phyloP scores from a whole-genome alignment of 2,113 vertebrate species.

The Epinephelus fuscoguttatus region DNA sequence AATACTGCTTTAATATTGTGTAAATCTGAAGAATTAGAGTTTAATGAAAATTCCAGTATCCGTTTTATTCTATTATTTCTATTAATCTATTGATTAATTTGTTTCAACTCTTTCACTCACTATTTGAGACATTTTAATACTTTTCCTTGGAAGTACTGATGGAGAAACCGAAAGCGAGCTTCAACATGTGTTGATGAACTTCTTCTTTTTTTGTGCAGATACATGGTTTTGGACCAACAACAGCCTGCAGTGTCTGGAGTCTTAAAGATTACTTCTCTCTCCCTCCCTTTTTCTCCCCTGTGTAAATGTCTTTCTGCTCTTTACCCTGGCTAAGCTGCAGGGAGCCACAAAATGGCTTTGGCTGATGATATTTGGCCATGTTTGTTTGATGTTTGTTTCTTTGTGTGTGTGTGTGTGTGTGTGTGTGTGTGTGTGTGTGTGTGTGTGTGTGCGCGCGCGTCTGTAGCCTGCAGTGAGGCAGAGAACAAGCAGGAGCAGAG shows the following conservation, averaged over 20 bases:
- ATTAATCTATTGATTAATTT: too few relatives aligned
- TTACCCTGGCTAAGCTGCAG: constrained; percentile 43
- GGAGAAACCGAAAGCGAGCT: neutral
- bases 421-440: neutral
- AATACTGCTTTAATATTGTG: too few relatives aligned
- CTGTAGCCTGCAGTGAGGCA: constrained; percentile 4
- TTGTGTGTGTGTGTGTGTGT: neutral
- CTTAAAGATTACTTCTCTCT: constrained; percentile 25
- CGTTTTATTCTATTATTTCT: neutral
- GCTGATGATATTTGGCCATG: constrained; percentile 35
- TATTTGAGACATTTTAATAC: neutral
- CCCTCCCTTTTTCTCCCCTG: neutral
- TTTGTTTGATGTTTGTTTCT: constrained; percentile 43
- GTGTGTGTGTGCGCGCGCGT: neutral
- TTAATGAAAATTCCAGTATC: too few relatives aligned
- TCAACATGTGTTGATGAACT: neutral
- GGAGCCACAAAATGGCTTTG: constrained; percentile 27
- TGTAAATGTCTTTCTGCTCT: constrained; percentile 45
- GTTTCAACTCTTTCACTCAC: too few relatives aligned
- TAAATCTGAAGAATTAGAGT: too few relatives aligned
- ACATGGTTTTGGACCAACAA: constrained; percentile 22
- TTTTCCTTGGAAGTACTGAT: neutral
- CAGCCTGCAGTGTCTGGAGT: constrained; percentile 42
- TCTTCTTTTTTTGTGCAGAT: neutral
- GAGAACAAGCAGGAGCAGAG: neutral